Base-by-base conservation (phyloP, 2,797 vertebrate genomes). In the Sebastes diaconus region DNA sequence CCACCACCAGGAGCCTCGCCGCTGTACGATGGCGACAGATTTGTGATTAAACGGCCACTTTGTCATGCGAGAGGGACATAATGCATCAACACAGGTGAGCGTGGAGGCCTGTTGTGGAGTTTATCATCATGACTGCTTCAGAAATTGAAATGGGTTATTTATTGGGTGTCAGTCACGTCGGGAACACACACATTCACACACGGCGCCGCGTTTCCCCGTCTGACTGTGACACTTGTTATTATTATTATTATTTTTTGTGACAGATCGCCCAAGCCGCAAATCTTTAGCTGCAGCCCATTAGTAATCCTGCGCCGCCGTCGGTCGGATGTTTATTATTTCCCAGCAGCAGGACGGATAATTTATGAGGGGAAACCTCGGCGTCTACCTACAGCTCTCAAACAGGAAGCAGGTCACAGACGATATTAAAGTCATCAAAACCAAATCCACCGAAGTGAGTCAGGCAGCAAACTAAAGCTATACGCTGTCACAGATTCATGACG, bases 91-190 rank as follows among this genome's bases (percentile, higher is more conserved):
- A 84, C 89, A 93, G 91, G 84, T 87, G 77, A 92, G 80, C 65
- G 42, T 52, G 63, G 88, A 84, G 75, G 86, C 73, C 86, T 77
- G 90, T 79, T 58, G 85, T 67, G 72, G 86, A 91, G 87, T 94
- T 93, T 84, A 93, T 94, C 91, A 91, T 92, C 88, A 80, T 68
- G 89, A 86, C 84, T 87, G 85, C 87, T 88, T 92, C 81, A 90
- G 69, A 93, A 90, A 92, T 88, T 71, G 83, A 92, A 92, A 92
- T 85, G 68, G 80, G 72, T 92, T 92, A 92, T 93, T 94, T 94
- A 94, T 94, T 81, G 71, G 46, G 72, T 84, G 81, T 88, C 86
- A 83, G 81, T 88, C 88, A 86, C 54, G 10, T 74, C 70, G 60
- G 66, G 80, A 80, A 76, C 84, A 76, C 79, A 83, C 79, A 73